These are phyloP conservation scores for Lanius ludovicianus DNA, from an alignment of 2,113 vertebrate genomes.

Conservation along the genomic window DNA sequence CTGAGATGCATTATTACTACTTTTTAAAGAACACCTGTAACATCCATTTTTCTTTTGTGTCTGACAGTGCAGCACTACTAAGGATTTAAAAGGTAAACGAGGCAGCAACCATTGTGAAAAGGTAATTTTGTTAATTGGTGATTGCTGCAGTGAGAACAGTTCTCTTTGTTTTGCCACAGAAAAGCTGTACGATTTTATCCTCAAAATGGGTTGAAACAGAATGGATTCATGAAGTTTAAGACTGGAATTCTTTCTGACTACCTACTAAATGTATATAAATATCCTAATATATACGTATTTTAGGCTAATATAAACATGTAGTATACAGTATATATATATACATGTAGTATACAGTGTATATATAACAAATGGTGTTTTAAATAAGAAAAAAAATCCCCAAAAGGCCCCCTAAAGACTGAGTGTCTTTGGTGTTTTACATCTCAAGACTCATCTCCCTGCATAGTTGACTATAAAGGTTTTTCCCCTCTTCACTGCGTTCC, in stretches of 20 bases:
- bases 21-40: slow-evolving; percentile 23
- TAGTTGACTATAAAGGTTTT: neutral
- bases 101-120: neutral
- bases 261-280: neutral
- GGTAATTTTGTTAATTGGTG: neutral
- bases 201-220: neutral
- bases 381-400: neutral
- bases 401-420: accelerated
- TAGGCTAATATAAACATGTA: neutral
- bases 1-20: neutral
- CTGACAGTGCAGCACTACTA: neutral
- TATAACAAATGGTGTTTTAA: neutral
- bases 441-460: neutral
- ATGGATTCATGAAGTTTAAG: neutral
- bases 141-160: neutral
- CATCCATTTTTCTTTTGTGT: neutral
- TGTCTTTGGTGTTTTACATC: neutral
- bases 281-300: neutral
- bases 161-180: neutral
- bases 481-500: neutral
- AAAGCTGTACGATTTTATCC: neutral
- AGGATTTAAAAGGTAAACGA: neutral
- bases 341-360: no score
- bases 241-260: neutral
- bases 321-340: no score